These are phyloP conservation scores for Erpobdella octoculata DNA, from an alignment of 2,888 invertebrate genomes.

Conservation along the genomic window DNA sequence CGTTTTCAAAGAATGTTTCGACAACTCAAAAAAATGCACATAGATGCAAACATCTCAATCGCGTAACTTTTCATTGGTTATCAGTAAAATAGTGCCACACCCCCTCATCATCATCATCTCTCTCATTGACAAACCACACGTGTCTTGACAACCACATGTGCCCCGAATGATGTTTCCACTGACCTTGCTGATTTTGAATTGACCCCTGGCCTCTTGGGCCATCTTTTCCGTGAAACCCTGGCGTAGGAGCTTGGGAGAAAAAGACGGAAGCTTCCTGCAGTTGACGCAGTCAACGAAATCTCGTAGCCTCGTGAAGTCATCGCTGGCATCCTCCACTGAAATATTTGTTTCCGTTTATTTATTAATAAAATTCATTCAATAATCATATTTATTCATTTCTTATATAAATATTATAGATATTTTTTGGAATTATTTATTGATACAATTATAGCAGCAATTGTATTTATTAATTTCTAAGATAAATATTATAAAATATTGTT, in stretches of 20 bases:
- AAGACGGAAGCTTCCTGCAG: not conserved
- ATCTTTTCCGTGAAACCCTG: conserved; percentile 70
- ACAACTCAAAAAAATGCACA: not conserved
- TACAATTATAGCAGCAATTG: too few relatives aligned
- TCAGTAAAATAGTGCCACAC: not conserved
- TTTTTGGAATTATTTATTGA: too few relatives aligned
- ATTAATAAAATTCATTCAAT: not conserved
- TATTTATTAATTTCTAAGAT: too few relatives aligned
- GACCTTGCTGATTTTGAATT: conserved; percentile 62
- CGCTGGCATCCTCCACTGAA: conserved; percentile 75
- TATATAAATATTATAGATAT: too few relatives aligned
- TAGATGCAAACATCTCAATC: not conserved
- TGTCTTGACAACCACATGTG: not conserved
- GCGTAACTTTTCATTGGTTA: not conserved
- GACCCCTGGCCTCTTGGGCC: conserved; percentile 64
- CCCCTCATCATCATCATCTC: too few relatives aligned
- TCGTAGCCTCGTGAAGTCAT: conserved; percentile 76
- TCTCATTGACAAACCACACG: not conserved
- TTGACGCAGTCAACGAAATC: conserved; percentile 71
- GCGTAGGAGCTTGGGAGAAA: conserved; percentile 56
- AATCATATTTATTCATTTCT: too few relatives aligned
- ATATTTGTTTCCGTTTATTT: not conserved
- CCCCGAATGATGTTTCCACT: not conserved
- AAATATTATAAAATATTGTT: too few relatives aligned
- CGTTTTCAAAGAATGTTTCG: too few relatives aligned